Evolutionary conservation across 2,888 invertebrate genomes (phyloP).

Genomic region (Epinotia demarniana): DNA sequence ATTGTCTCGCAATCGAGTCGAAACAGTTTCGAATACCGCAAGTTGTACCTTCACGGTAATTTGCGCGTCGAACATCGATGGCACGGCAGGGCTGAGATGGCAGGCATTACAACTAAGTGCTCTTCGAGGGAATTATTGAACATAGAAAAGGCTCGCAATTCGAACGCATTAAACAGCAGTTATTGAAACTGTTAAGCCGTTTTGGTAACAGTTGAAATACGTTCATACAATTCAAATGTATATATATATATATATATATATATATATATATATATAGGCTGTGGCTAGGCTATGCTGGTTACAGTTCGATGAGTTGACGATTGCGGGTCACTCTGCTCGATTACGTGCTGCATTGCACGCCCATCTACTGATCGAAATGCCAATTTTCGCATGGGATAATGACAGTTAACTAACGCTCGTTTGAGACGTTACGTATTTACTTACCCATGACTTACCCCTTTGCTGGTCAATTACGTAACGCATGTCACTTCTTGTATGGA

Average conservation of each 20-base stretch:
- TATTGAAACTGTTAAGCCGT: constrained; percentile 11
- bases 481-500: too few relatives aligned
- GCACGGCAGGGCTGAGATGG: constrained; percentile 36
- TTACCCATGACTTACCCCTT: too few relatives aligned
- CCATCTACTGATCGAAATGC: too few relatives aligned
- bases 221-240: not conserved
- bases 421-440: too few relatives aligned
- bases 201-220: constrained; percentile 7
- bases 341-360: too few relatives aligned
- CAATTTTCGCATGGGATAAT: too few relatives aligned
- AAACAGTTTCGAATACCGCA: constrained; percentile 1
- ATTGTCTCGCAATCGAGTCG: not conserved
- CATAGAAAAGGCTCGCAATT: constrained; percentile 36
- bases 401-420: too few relatives aligned
- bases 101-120: constrained; percentile 42
- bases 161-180: constrained; percentile 26
- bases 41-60: constrained; percentile 30
- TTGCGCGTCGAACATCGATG: constrained; percentile 41
- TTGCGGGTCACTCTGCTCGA: too few relatives aligned
- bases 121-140: constrained; percentile 39
- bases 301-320: not conserved
- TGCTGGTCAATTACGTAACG: too few relatives aligned
- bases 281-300: not conserved
- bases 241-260: too few relatives aligned
- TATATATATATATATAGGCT: too few relatives aligned